Conservation (phyloP, 2,113 vertebrate species). For the Myrmophylax atrothorax region DNA sequence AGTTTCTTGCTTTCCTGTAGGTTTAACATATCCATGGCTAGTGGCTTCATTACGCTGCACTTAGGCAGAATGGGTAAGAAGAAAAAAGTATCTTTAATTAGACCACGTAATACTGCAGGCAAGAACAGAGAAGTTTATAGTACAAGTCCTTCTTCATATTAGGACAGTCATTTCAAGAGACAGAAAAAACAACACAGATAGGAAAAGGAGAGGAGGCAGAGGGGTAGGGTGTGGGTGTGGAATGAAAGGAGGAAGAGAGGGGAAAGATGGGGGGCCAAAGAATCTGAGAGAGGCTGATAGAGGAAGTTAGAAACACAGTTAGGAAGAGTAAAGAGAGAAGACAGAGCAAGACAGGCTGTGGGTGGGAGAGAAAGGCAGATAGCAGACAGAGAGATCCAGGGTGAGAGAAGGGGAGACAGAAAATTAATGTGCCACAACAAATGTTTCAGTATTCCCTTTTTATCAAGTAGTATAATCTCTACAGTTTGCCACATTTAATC, state of each 20-base stretch:
- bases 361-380: not conserved
- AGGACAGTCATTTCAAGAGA: not conserved
- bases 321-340: not conserved
- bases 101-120: not conserved
- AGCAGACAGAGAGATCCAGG: not conserved
- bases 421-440: not conserved
- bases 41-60: not conserved
- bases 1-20: not conserved
- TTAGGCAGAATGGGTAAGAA: not conserved
- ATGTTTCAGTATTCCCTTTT: not conserved
- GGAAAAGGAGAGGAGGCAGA: not conserved
- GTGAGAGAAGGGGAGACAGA: not conserved
- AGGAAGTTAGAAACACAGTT: not conserved
- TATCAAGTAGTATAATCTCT: not conserved
- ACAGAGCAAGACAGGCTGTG: not conserved
- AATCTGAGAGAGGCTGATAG: not conserved
- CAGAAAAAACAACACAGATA: not conserved
- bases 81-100: not conserved
- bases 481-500: not conserved
- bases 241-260: not conserved
- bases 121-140: not conserved
- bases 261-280: not conserved
- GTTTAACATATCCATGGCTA: not conserved
- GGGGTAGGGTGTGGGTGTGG: rapidly evolving
- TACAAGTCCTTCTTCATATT: not conserved